Evolutionary conservation across 2,797 vertebrate genomes (phyloP).

Genomic region (Chrosomus eos): DNA sequence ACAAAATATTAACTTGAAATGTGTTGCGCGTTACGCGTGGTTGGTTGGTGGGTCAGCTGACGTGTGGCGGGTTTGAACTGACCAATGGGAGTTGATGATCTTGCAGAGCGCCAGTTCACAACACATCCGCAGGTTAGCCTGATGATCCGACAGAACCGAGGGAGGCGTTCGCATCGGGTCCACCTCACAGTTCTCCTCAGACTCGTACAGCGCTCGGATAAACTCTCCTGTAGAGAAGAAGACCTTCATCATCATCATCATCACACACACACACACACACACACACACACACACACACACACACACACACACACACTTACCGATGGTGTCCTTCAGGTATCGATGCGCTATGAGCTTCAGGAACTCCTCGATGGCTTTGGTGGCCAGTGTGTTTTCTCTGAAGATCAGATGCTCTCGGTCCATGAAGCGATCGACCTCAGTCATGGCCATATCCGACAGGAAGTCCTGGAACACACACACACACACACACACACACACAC

Average conservation of each 20-base stretch:
- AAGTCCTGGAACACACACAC: conserved; percentile 83
- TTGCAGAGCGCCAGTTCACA: conserved; percentile 98
- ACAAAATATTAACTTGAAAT: not conserved
- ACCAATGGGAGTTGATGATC: conserved; percentile 98
- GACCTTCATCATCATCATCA: too few relatives aligned
- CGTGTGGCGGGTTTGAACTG: conserved; percentile 61
- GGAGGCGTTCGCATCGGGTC: conserved; percentile 94
- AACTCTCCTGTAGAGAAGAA: too few relatives aligned
- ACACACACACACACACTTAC: conserved; percentile 68
- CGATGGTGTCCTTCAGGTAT: conserved; percentile 99
- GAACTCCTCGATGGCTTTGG: conserved; percentile 99
- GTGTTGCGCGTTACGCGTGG: not conserved
- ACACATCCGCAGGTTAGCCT: conserved; percentile 98
- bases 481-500: not conserved
- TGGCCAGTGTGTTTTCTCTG: conserved; percentile 97
- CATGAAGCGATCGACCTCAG: conserved; percentile 96
- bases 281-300: not conserved
- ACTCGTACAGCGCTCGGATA: too few relatives aligned
- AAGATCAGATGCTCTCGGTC: conserved; percentile 97
- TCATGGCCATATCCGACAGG: conserved; percentile 98
- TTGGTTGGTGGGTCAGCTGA: not conserved
- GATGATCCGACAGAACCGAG: conserved; percentile 92
- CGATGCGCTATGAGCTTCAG: conserved; percentile 98
- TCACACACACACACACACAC: too few relatives aligned
- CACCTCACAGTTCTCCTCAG: too few relatives aligned